Evolutionary conservation across 2,888 invertebrate genomes (phyloP), one percentile per base, ranked within the genome.

Genomic region (Hyposoter didymator): DNA sequence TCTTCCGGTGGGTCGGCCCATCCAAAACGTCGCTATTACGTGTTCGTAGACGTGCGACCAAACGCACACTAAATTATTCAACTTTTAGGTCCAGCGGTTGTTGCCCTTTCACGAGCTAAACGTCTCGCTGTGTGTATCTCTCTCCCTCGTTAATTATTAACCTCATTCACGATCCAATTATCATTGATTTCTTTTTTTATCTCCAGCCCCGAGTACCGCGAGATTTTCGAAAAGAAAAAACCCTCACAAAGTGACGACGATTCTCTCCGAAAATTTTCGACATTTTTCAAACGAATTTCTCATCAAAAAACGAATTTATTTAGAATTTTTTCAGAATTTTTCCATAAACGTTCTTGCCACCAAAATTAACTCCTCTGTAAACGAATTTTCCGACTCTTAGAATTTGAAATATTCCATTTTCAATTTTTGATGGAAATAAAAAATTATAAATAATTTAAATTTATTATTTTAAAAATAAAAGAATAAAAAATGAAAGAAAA

Each of bases 131-230:
- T 22, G 52, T 64, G 19, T 66, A 47, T 74, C 47, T 39, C 8
- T 39, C 39, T 59, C 75, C 43, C 45, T 49, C 69, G 43, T 32
- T 39, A 39, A 3, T 4, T 55, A 35, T 74, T 10, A 59, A 74
- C 78, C 72, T 72, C 80, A 83, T 84, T 67, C 59, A 82, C 75
- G 69, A 62, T 67, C 78, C 80, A 82, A 87, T 84, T 84, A 79
- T 79, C 66, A 73, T 80, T 76, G 80, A 82, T 74, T 84, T 86
- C 82, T 84, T 86, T 79, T 66, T 59, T 78, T 76, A 28, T 73
- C 69, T 80, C 73, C 52, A 35, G 55, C 39, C 43, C 52, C 28
- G 76, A 76, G 72, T 76, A 49, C 47, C 69, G 64, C 72, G 55
- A 47, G 47, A 75, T 80, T 43, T n/a, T n/a, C 28, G 6, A 66